Base-by-base conservation (phyloP, 1,140 invertebrate species). In the Lithobius niger region DNA sequence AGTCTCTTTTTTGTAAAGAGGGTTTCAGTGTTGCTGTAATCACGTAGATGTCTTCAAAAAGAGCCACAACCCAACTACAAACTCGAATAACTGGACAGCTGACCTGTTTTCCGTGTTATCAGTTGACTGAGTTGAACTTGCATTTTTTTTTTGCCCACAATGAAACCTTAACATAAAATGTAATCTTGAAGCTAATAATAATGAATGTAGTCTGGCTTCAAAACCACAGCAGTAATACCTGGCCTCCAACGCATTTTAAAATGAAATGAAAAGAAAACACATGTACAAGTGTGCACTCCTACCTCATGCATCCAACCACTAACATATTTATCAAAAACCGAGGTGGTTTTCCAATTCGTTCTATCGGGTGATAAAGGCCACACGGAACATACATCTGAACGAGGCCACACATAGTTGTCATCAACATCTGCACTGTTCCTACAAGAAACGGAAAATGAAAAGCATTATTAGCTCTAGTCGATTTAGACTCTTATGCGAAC, bases 261-360 rank as follows among this genome's bases (percentile, higher is more conserved):
- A 24, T 18, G 19, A 47, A 19, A 10, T 6, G 19, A 47, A 24
- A 47, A 10, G 18, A 51, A 51, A 19, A 28, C 16, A 31, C 24
- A 51, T 28, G 6, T 6, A 4, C 18, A 31, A 26, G 22, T 48
- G n/a, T 45, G 2, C 19, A 51, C 26, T 47, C 58, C 61, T 66
- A 82, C 80, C 83, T 80, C 60, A 83, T 82, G 58, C 80, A 79
- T 21, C 85, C 84, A 21, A 88, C 82, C 45, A 87, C 67, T 51
- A 81, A 70, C 82, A 88, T 87, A 61, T 85, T 84, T 53, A 76
- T 77, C 64, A 81, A 82, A 73, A 86, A 86, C 52, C 81, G 80
- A 26, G 81, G 77, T 27, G 83, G 82, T 66, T 77, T 77, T 45
- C 73, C 77, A 24, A 81, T 70, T 62, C 82, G 69, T 45, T 77